Conservation (phyloP, 1,140 invertebrate genomes). For the Pseudobourletiella spinata region DNA sequence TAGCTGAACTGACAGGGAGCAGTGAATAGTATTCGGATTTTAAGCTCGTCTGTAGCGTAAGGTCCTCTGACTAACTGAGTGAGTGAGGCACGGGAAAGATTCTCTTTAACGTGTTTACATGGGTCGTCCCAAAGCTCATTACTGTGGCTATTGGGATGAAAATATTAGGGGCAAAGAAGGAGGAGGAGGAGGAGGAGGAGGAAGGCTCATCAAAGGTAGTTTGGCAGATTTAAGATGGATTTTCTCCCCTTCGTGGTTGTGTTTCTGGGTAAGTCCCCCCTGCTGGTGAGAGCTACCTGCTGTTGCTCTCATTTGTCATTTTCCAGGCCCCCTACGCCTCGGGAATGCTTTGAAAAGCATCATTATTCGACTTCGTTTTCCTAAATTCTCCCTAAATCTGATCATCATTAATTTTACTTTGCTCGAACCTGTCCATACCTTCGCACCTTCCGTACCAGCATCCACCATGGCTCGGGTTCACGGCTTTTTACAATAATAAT, state of each 20-base stretch:
- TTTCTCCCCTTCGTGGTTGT: constrained; percentile 27
- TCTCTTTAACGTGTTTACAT: too few species aligned
- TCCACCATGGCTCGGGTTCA: background rate
- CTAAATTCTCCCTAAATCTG: constrained; percentile 21
- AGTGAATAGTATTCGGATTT: too few species aligned
- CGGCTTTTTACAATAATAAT: background rate
- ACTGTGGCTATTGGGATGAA: too few species aligned
- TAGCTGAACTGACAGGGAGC: too few species aligned
- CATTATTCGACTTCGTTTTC: constrained; percentile 10
- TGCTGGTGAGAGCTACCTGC: constrained; percentile 34
- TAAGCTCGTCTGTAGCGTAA: too few species aligned
- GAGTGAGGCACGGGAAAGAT: too few species aligned
- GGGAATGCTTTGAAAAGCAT: constrained; percentile 26
- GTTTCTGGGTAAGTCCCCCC: constrained; percentile 28
- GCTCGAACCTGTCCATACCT: constrained; percentile 10
- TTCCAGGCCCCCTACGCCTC: constrained; percentile 16
- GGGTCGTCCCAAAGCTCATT: too few species aligned
- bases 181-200: too few species aligned
- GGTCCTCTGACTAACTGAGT: too few species aligned
- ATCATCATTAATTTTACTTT: constrained; percentile 26
- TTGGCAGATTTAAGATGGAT: constrained; percentile 27
- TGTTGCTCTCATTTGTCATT: constrained; percentile 35
- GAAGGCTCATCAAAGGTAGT: constrained; percentile 9
- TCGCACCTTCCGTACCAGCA: background rate
- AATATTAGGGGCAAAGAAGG: too few species aligned